Conservation (phyloP, 2,113 vertebrate species). For the Mirounga angustirostris region DNA sequence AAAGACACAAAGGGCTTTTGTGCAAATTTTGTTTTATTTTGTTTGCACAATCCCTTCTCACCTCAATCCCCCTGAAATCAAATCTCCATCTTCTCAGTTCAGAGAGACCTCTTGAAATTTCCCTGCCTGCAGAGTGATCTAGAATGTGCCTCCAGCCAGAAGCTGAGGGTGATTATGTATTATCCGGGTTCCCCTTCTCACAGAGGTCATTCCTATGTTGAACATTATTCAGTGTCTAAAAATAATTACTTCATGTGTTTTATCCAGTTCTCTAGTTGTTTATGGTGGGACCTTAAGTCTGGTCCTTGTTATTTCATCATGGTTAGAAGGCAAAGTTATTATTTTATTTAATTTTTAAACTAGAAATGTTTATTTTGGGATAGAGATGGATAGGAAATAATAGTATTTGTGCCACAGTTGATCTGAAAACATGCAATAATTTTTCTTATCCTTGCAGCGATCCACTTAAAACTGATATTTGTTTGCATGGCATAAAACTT, state of each 20-base stretch:
- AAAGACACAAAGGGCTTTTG: neutral
- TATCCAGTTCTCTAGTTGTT: neutral
- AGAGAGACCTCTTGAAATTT: neutral
- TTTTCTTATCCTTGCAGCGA: neutral
- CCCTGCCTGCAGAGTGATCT: neutral
- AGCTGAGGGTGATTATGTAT: neutral
- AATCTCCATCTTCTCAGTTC: neutral
- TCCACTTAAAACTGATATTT: neutral
- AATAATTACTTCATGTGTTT: neutral
- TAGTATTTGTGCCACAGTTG: neutral
- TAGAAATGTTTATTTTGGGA: neutral
- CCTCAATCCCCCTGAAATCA: neutral
- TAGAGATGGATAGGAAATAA: neutral
- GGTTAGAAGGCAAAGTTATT: neutral
- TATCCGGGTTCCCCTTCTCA: neutral
- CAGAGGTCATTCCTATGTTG: neutral
- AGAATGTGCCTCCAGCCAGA: neutral
- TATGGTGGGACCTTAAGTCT: neutral
- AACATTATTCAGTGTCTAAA: neutral
- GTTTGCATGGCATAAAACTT: neutral
- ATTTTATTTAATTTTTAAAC: neutral
- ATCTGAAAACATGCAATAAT: neutral
- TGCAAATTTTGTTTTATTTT: neutral
- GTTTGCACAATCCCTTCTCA: neutral
- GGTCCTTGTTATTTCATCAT: neutral